Conservation (phyloP, 2,797 vertebrate species). For the Platyrinchus mystaceus region DNA sequence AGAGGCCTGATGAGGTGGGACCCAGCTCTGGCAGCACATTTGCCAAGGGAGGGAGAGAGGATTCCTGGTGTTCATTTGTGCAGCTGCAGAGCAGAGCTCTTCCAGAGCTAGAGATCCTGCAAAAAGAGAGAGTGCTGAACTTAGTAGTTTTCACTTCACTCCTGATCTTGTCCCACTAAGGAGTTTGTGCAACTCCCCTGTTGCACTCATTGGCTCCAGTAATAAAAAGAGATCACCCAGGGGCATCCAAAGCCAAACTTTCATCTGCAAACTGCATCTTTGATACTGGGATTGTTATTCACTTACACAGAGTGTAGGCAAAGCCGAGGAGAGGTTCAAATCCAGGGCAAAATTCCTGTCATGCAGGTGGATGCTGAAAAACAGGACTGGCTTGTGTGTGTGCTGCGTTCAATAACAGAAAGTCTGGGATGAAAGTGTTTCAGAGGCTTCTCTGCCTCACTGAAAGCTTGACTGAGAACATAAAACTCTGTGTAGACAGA, state of each 20-base stretch:
- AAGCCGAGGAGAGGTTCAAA: constrained; percentile 2
- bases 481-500: constrained; percentile 12
- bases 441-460: neutral
- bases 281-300: constrained; percentile 9
- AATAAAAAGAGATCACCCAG: neutral
- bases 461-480: neutral
- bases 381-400: neutral
- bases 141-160: neutral
- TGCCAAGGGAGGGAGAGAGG: neutral
- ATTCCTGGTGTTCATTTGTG: neutral
- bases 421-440: constrained; percentile 20
- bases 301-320: neutral
- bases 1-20: neutral
- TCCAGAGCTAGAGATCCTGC: neutral
- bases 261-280: neutral
- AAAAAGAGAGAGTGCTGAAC: neutral
- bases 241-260: neutral
- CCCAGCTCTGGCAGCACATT: neutral
- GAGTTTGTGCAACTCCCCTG: neutral
- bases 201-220: neutral
- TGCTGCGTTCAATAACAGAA: constrained; percentile 19
- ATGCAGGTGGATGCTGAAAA: constrained; percentile 30
- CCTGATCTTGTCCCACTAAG: neutral
- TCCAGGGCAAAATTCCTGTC: constrained; percentile 46
- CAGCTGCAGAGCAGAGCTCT: constrained; percentile 1